A percentile compares a stretch with the other conserved stretches of the same genome.
Conservation (phyloP, 2,113 vertebrate species). For the Delphinapterus leucas region DNA sequence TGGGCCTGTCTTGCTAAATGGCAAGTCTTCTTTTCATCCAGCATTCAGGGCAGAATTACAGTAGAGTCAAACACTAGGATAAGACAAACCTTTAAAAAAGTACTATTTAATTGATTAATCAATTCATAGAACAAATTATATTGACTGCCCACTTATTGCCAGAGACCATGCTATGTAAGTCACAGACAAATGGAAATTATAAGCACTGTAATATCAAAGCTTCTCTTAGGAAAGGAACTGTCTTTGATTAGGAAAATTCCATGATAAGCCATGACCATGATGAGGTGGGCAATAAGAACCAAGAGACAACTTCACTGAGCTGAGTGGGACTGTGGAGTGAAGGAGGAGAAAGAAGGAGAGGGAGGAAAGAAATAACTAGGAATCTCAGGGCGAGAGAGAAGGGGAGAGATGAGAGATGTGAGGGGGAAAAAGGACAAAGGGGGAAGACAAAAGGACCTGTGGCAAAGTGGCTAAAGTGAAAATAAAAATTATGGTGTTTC, state of each 20-base stretch:
- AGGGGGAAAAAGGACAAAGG: background rate
- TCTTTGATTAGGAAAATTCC: background rate
- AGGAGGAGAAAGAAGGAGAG: background rate
- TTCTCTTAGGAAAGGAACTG: background rate
- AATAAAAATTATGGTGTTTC: no score
- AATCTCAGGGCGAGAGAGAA: background rate
- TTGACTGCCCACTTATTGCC: background rate
- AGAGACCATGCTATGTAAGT: background rate
- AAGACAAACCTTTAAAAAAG: background rate
- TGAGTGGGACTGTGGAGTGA: background rate
- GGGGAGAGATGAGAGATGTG: background rate
- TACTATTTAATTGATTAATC: background rate
- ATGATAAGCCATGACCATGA: background rate
- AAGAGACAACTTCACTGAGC: background rate
- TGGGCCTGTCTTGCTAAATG: background rate
- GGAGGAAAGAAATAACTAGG: background rate
- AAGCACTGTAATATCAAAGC: background rate
- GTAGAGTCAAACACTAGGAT: background rate
- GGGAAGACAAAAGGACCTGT: background rate
- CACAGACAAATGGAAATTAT: background rate
- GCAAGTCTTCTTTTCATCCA: background rate
- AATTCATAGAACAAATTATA: background rate
- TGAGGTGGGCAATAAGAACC: background rate
- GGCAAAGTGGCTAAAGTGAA: no score
- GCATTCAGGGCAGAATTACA: background rate